A percentile compares a stretch with the other conserved stretches of the same genome.
phyloP scores from a whole-genome alignment of 92 coral and sea anemone genomes.

The Palythoa grandis region DNA sequence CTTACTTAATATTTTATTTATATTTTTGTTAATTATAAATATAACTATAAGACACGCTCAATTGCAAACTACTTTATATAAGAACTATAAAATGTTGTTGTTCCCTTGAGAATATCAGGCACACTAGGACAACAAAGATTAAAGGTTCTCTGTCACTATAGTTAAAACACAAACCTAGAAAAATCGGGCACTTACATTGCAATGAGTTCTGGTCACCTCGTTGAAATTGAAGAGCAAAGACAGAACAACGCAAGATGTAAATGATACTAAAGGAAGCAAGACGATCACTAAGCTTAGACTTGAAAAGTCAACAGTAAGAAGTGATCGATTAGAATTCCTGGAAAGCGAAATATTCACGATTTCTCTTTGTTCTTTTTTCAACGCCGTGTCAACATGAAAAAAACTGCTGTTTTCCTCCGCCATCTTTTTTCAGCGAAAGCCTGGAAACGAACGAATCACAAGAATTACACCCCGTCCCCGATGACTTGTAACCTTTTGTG shows the following conservation, averaged over 20 bases:
- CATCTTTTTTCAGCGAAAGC: neutral
- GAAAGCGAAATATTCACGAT: neutral
- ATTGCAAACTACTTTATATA: no score
- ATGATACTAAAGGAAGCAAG: slow-evolving; percentile 67
- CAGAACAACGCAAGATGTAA: slow-evolving; percentile 66
- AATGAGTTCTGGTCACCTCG: slow-evolving; percentile 77
- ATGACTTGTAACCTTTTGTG: no score
- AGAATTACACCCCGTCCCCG: no score
- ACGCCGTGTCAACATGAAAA: neutral
- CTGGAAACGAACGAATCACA: no score
- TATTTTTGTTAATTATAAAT: no score
- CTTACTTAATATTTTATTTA: no score
- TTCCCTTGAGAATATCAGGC: neutral
- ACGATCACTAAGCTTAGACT: neutral
- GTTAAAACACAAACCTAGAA: neutral
- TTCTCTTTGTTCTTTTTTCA: slow-evolving; percentile 7
- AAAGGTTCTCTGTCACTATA: neutral
- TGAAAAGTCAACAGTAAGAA: neutral
- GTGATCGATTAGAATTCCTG: slow-evolving; percentile 3
- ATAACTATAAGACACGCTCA: no score
- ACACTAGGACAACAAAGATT: neutral
- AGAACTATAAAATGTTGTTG: no score
- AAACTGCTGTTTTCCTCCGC: neutral
- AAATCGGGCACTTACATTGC: slow-evolving; percentile 65
- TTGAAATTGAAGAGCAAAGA: slow-evolving; percentile 80